Conservation (phyloP, 2,888 invertebrate species). For the Beris chalybata region DNA sequence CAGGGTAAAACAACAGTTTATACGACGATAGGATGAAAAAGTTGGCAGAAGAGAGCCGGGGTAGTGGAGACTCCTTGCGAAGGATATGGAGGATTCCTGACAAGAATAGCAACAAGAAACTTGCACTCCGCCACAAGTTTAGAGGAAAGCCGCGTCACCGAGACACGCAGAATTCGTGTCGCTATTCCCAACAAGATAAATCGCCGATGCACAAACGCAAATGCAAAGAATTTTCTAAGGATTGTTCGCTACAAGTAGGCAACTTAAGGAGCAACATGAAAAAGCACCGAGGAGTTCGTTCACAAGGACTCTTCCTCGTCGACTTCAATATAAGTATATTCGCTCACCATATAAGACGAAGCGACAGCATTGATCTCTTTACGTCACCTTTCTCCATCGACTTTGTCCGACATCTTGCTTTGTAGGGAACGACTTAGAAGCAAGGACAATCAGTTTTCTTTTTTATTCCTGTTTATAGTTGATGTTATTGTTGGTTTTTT, state of each 20-base stretch:
- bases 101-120: constrained; percentile 30
- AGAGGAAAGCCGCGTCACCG: too few species aligned
- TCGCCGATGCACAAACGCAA: constrained; percentile 36
- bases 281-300: constrained; percentile 1
- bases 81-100: constrained; percentile 10
- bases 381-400: constrained; percentile 24
- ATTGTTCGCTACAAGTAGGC: constrained; percentile 16
- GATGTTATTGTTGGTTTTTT: too few species aligned
- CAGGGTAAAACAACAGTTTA: constrained; percentile 1
- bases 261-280: constrained; percentile 25
- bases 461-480: constrained; percentile 7
- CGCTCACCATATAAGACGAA: constrained; percentile 8
- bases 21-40: neutral
- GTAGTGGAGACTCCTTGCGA: neutral
- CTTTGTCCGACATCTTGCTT: too few species aligned
- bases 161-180: constrained; percentile 34
- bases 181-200: constrained; percentile 28
- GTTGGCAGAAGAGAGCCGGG: neutral
- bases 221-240: constrained; percentile 33
- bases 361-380: constrained; percentile 31
- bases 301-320: neutral
- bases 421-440: neutral
- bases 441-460: constrained; percentile 32
- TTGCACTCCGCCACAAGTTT: neutral
- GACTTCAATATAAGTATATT: neutral